Evolutionary conservation across 2,797 vertebrate genomes (phyloP), one percentile per base, ranked within the genome.

Genomic region (Parotocinclus haroldoi): DNA sequence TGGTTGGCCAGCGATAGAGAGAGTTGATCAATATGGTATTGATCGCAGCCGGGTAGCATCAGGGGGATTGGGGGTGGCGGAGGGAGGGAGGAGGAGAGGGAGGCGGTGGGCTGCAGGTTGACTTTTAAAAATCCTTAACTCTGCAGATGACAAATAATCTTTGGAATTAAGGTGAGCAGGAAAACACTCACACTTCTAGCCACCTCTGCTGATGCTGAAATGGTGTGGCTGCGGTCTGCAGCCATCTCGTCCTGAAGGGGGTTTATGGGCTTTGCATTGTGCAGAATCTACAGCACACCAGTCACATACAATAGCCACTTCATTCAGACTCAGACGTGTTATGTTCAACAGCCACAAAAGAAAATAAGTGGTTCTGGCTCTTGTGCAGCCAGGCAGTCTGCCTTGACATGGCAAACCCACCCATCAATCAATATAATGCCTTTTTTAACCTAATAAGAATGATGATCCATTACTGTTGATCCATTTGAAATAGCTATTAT

Each of bases 91-190:
- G 8, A 42, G 44, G 56, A 68, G 82, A 75, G 65, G 53, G 63
- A 36, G 42, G 64, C 54, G 14, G 85, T 83, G 79, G 74, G 85
- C 80, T 81, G 82, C 81, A 80, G 89, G 87, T 90, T 92, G 90
- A 92, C 89, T 92, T 91, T 91, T 91, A 89, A 91, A 92, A 91
- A 91, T 91, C 89, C 89, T 92, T 92, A 90, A 89, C 87, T 89
- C 85, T 83, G 82, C 85, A 84, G 87, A 91, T 91, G 89, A 92
- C 87, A 92, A 91, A 92, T 90, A 92, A 90, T 89, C 86, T 85
- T 83, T 88, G 85, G 84, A 84, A 88, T 78, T 82, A 82, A 71
- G 82, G 79, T 78, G 82, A 85, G 77, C 79, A 81, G 80, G 75
- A 82, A 86, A 87, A 84, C 56, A 62, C 59, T 66, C 44, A 50